Percentiles rank a stretch among this genome's conserved stretches.
Evolutionary conservation across 2,888 invertebrate species (phyloP).

Genomic region (Heteromurus nitidus): DNA sequence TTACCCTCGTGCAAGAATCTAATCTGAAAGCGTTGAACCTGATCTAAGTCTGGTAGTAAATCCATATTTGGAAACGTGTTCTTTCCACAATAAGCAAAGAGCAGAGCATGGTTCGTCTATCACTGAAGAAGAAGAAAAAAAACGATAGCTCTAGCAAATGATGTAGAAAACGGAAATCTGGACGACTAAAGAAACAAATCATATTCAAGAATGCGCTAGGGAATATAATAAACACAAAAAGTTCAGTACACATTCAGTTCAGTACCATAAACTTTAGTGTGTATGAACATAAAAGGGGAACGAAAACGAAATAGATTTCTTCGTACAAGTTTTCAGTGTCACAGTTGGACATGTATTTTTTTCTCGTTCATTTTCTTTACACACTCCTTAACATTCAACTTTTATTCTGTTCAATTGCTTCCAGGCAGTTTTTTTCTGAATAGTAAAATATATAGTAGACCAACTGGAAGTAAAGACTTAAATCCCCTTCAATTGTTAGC

Average conservation of each 20-base stretch:
- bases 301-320: slow-evolving; percentile 22
- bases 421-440: slow-evolving; percentile 42
- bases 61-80: slow-evolving; percentile 12
- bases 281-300: neutral
- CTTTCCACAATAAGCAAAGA: neutral
- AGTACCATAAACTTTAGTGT: neutral
- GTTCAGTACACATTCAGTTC: slow-evolving; percentile 8
- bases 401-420: slow-evolving; percentile 33
- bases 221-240: no score
- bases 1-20: neutral
- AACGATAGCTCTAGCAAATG: slow-evolving; percentile 2
- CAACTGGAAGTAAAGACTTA: no score
- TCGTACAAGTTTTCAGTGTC: slow-evolving; percentile 33
- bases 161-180: slow-evolving; percentile 37
- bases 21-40: no score
- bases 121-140: no score
- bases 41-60: neutral
- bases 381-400: slow-evolving; percentile 41
- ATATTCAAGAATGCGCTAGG: neutral
- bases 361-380: neutral
- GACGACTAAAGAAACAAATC: slow-evolving; percentile 15
- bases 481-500: no score
- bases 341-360: slow-evolving; percentile 14
- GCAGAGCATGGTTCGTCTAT: no score
- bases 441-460: no score